Evolutionary conservation across 2,888 invertebrate species (phyloP).

Genomic region (Pseudococcus jackbeardsleyi): DNA sequence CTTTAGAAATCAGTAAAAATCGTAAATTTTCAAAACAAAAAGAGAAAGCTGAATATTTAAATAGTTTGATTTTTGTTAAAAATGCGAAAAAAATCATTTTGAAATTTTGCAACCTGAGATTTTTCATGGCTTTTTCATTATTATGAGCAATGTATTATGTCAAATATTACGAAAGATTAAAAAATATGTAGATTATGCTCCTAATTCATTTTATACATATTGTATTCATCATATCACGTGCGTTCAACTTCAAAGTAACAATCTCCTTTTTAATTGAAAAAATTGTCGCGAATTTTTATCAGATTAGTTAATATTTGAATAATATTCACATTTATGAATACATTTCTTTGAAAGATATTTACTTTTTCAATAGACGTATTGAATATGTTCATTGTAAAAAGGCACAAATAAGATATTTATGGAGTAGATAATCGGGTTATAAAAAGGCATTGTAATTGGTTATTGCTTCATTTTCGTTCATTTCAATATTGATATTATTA

Average conservation of each 20-base stretch:
- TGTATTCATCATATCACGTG: too few relatives aligned
- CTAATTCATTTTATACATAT: not conserved
- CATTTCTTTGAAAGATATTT: not conserved
- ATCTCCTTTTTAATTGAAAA: not conserved
- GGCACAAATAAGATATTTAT: not conserved
- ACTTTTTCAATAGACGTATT: not conserved
- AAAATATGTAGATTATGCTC: not conserved
- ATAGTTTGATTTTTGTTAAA: not conserved
- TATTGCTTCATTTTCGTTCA: constrained; percentile 22
- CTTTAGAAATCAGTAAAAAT: too few relatives aligned
- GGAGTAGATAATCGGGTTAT: not conserved
- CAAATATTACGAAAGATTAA: not conserved
- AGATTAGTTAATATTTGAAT: not conserved
- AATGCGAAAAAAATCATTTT: not conserved
- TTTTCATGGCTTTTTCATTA: not conserved
- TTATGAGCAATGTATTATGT: not conserved
- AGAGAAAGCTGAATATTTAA: too few relatives aligned
- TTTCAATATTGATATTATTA: constrained; percentile 10
- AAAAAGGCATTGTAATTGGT: not conserved
- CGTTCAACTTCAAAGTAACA: too few relatives aligned
- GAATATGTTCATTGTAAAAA: not conserved
- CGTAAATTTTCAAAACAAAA: too few relatives aligned
- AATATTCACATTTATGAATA: not conserved
- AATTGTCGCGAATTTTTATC: not conserved
- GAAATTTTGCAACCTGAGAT: not conserved